Evolutionary conservation across 1,140 invertebrate genomes (phyloP).

Genomic region (Listronotus oregonensis): DNA sequence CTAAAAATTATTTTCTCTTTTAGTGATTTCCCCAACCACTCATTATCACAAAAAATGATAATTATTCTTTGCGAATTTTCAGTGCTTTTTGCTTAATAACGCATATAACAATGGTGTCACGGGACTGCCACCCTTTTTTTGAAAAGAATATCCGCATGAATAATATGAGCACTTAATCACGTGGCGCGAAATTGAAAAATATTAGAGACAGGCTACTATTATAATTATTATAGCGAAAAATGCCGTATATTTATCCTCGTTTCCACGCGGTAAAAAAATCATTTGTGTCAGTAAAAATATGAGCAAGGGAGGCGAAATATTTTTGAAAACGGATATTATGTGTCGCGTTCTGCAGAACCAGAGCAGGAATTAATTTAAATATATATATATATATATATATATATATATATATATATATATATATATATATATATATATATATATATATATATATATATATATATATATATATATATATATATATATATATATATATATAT

Average conservation of each 20-base stretch:
- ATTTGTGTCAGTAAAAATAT: constrained; percentile 49
- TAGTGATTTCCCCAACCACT: constrained; percentile 5
- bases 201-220: constrained; percentile 48
- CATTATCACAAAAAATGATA: constrained; percentile 12
- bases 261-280: constrained; percentile 51
- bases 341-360: constrained; percentile 47
- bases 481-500: too few relatives aligned
- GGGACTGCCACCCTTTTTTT: constrained; percentile 33
- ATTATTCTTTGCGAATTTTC: constrained; percentile 10
- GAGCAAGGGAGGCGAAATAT: constrained; percentile 50
- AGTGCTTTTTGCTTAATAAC: constrained; percentile 30
- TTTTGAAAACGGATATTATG: constrained; percentile 54
- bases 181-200: constrained; percentile 48
- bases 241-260: constrained; percentile 53
- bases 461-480: too few relatives aligned
- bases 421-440: too few relatives aligned
- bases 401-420: too few relatives aligned
- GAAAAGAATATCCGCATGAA: constrained; percentile 39
- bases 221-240: constrained; percentile 52
- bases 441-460: too few relatives aligned
- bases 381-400: too few relatives aligned
- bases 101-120: constrained; percentile 23
- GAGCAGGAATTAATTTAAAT: constrained; percentile 11
- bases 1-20: background rate
- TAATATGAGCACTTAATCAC: constrained; percentile 42